Conservation (phyloP, 30 jellyfish, hydroid and myxozoan genomes). For the Rhopilema esculentum region DNA sequence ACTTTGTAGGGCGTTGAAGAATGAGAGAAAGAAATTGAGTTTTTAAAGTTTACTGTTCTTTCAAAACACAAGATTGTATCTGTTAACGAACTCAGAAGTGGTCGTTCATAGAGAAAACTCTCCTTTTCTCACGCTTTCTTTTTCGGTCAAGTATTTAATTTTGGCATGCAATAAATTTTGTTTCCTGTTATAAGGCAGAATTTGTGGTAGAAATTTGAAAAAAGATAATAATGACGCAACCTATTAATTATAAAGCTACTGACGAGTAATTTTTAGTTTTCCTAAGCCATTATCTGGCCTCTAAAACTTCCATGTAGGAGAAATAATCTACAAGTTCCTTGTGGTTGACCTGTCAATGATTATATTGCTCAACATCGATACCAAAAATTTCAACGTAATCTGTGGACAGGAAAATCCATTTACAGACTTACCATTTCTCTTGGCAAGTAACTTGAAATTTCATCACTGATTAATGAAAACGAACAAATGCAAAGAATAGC, state of each 20-base stretch:
- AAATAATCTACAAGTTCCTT: background rate
- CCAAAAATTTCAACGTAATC: background rate
- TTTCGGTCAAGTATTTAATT: too few species aligned
- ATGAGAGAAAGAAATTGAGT: too few species aligned
- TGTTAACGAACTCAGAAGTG: too few species aligned
- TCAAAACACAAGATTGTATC: too few species aligned
- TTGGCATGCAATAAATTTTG: too few species aligned
- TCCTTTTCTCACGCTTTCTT: too few species aligned
- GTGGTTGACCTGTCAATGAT: background rate
- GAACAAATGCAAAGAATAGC: background rate
- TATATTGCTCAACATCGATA: background rate
- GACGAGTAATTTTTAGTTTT: background rate
- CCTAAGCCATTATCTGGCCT: background rate
- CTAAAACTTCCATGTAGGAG: background rate
- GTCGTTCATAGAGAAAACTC: too few species aligned
- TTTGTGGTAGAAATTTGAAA: background rate
- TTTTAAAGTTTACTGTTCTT: too few species aligned
- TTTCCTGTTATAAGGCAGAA: too few species aligned
- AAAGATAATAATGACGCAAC: background rate
- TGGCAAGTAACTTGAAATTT: background rate
- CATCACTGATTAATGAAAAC: too few species aligned
- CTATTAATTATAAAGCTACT: background rate
- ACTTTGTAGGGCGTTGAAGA: too few species aligned
- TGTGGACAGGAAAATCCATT: background rate
- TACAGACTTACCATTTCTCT: background rate